phyloP scores from a whole-genome alignment of 2,113 vertebrate species.

The Pipa parva region DNA sequence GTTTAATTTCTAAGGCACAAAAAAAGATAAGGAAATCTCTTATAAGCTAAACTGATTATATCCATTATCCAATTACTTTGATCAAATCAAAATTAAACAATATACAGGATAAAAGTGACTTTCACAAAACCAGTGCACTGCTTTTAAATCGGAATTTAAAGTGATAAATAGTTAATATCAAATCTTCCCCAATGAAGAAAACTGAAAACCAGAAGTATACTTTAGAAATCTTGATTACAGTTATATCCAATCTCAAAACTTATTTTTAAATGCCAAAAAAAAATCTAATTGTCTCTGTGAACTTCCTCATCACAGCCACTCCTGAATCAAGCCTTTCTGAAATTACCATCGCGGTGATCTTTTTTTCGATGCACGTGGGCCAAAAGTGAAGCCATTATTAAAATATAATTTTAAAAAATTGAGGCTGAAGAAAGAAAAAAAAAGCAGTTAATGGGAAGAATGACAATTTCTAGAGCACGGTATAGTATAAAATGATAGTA shows the following conservation, averaged over 20 bases:
- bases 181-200: not conserved
- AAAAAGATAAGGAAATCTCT: too few relatives aligned
- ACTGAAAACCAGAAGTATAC: not conserved
- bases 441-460: not conserved
- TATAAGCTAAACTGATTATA: too few relatives aligned
- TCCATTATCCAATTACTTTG: too few relatives aligned
- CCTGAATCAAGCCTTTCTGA: conserved; percentile 21
- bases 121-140: too few relatives aligned
- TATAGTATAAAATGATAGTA: not conserved
- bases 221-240: conserved; percentile 12
- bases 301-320: conserved; percentile 13
- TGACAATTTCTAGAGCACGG: not conserved
- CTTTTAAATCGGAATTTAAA: too few relatives aligned
- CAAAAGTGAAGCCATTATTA: conserved; percentile 3
- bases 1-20: too few relatives aligned
- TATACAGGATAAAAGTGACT: too few relatives aligned
- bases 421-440: not conserved
- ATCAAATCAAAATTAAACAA: too few relatives aligned
- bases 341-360: conserved; percentile 2
- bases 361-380: not conserved
- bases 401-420: not conserved
- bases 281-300: conserved; percentile 23
- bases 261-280: conserved; percentile 17
- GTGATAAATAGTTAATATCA: conserved; percentile 5
- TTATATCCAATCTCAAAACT: not conserved